Evolutionary conservation across 2,113 vertebrate genomes (phyloP).

Genomic region (Lepus americanus): DNA sequence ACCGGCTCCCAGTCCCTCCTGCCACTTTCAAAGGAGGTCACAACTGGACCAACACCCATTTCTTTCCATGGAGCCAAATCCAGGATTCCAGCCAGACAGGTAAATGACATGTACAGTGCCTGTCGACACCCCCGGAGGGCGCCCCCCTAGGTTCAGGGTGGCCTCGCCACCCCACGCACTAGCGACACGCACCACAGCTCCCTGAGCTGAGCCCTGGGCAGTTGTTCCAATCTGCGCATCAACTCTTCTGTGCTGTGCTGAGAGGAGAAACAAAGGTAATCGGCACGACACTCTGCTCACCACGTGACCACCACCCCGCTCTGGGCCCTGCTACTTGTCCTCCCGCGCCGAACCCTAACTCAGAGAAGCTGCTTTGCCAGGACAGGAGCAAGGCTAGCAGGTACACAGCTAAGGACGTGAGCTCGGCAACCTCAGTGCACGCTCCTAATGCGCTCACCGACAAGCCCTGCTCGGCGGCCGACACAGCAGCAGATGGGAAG

Average conservation of each 20-base stretch:
- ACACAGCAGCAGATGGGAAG: neutral
- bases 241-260: neutral
- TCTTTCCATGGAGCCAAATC: neutral
- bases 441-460: neutral
- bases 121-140: neutral
- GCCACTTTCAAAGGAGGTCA: neutral
- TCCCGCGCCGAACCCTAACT: neutral
- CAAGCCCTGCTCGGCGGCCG: neutral
- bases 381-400: neutral
- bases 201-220: neutral
- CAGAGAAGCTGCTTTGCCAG: neutral
- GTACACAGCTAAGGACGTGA: neutral
- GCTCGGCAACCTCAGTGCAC: no score
- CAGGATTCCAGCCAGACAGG: neutral
- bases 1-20: neutral
- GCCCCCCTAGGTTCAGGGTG: neutral
- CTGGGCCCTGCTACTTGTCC: neutral
- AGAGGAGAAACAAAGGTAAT: neutral
- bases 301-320: no score
- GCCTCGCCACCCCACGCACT: neutral
- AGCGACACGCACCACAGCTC: accelerated
- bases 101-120: accelerated
- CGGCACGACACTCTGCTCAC: neutral
- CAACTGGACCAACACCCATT: neutral
- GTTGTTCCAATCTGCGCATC: neutral